Evolutionary conservation across 2,797 vertebrate genomes (phyloP), one percentile per base, ranked within the genome.

Genomic region (Protosalanx chinensis): DNA sequence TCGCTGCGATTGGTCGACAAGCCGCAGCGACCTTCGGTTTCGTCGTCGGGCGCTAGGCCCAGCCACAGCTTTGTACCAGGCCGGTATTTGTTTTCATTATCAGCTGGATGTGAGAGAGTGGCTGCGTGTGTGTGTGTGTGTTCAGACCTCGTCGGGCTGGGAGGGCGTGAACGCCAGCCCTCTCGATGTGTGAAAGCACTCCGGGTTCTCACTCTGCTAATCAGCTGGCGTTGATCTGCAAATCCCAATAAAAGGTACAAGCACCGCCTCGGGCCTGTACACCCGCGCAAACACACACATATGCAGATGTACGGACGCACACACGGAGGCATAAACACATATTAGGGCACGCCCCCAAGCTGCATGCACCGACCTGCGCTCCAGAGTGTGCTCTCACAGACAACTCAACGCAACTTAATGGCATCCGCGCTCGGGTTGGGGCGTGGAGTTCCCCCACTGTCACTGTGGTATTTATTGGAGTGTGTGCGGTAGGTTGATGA

Each of bases 21-120:
- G 83, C 84, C 80, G 81, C 78, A 78, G 76, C 84, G 84, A 82
- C 79, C 81, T 90, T 83, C 58, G 75, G 78, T 86, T 89, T 88
- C 87, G 87, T 87, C 90, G 82, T 90, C 91, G 89, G 88, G 85
- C 67, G 84, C 88, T 80, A 77, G 84, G 77, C 64, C 90, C 86
- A 87, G 88, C 84, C 91, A 94, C 94, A 92, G 93, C 93, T 90
- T 83, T 76, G 86, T 91, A 92, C 93, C 88, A 82, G 87, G 86
- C 76, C 13, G 30, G 74, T 87, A 76, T 87, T 85, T 83, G 82
- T 89, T 94, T 93, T 83, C 85, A 91, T 92, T 92, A 91, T 90
- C 90, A 81, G 83, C 86, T 87, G 76, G 84, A 79, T 89, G 91
- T 89, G 90, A 81, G 79, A 79, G 81, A 80, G 88, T 81, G 84